Percentiles rank a stretch among this genome's conserved stretches.
Conservation (phyloP, 2,888 invertebrate species). For the Coleophora deauratella region DNA sequence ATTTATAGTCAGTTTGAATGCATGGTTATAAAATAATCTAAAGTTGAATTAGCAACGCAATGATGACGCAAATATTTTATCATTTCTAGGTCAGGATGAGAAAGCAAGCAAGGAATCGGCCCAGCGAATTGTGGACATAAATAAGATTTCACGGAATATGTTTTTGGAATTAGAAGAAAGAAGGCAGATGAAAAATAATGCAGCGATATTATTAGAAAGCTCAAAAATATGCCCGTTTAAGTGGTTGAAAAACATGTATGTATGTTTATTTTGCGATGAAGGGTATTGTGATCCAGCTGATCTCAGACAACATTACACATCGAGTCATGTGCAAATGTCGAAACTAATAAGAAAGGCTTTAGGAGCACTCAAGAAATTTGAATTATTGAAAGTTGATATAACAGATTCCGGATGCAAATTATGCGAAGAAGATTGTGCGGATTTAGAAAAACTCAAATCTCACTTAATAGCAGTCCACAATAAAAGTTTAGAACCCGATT, state of each 20-base stretch:
- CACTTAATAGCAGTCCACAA: conserved; percentile 45
- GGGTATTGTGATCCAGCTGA: conserved; percentile 40
- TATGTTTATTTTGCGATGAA: conserved; percentile 53
- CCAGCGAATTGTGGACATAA: conserved; percentile 10
- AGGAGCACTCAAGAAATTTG: conserved; percentile 43
- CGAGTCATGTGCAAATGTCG: conserved; percentile 25
- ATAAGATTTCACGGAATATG: conserved; percentile 8
- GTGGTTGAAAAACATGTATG: conserved; percentile 54
- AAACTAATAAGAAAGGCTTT: conserved; percentile 34
- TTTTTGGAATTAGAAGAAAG: conserved; percentile 22
- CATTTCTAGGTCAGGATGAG: conserved; percentile 55
- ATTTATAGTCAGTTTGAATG: conserved; percentile 4
- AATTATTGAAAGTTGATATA: conserved; percentile 53
- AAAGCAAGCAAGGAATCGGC: conserved; percentile 17
- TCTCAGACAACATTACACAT: conserved; percentile 34
- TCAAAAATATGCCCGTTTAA: conserved; percentile 55
- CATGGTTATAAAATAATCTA: conserved; percentile 13
- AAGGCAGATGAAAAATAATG: conserved; percentile 39
- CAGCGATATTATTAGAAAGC: conserved; percentile 39
- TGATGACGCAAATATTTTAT: conserved; percentile 40
- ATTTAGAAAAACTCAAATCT: conserved; percentile 34
- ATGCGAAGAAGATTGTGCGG: conserved; percentile 32
- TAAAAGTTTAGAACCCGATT: conserved; percentile 34
- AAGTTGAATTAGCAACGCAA: too few relatives aligned
- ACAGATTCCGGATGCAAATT: conserved; percentile 45